Base-by-base conservation (phyloP, 2,797 vertebrate species). In the Acrossocheilus fasciatus region DNA sequence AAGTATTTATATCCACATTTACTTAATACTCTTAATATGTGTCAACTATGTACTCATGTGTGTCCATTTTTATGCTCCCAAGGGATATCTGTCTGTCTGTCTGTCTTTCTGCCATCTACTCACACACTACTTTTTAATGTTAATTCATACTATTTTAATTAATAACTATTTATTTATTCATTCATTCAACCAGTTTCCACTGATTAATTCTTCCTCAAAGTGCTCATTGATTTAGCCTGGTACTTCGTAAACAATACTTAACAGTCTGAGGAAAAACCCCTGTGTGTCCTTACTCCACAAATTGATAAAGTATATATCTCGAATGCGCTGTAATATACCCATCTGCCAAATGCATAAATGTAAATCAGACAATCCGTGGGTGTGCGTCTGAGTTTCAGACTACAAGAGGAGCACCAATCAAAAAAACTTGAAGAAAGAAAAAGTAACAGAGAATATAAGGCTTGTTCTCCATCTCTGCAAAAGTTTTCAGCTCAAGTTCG, bases 261-360 rank as follows among this genome's bases (percentile, higher is more conserved):
- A 50, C 2, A 2, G 45, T 34, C 30, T 34, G 6, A 45, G n/a
- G n/a, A 45, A 45, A 15, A 70, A 20, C 2, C 18, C 10, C 1
- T 30, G n/a, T 17, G 14, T 72, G 34, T 18, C 41, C 70, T n/a
- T 73, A 47, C 7, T 74, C 72, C 30, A 34, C 15, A 4, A 50
- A 36, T 9, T 52, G 47, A 52, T 75, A 75, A 75, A 76, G 17
- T 54, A 11, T 54, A 36, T 36, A 26, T 23, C 18, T 54, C 20
- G 50, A 76, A 76, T 23, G 18, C 50, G 20, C 10, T 52, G 47
- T 54, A 36, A 54, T 76, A 54, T 54, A 54, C 39, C 10, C 14
- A 23, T 62, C 76, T 78, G 34, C 7, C 52, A 59, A 26, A n/a
- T 26, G 76, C 30, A 54, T 76, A 39, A 54, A 76, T 76, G 50